Conservation (phyloP, 2,888 invertebrate species). For the Plagodis dolabraria region DNA sequence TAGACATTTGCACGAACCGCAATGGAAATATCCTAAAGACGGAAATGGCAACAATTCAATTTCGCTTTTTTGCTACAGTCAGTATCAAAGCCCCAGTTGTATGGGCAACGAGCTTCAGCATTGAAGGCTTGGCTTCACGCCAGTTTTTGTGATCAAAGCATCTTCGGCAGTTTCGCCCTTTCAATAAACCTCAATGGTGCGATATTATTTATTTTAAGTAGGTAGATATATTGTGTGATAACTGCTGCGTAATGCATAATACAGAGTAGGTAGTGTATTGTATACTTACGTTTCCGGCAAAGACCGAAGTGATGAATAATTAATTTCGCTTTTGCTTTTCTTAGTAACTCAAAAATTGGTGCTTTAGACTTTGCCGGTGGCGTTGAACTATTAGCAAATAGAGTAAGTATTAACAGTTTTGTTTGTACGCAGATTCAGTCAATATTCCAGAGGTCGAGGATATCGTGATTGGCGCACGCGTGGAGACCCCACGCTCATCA, state of each 20-base stretch:
- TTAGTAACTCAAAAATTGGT: not conserved
- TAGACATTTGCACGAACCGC: conserved; percentile 73
- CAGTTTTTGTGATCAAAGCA: conserved; percentile 65
- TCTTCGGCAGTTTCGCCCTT: conserved; percentile 69
- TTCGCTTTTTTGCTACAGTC: conserved; percentile 81
- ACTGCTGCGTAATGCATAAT: conserved; percentile 34
- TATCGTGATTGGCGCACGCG: conserved; percentile 89
- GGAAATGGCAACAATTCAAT: conserved; percentile 82
- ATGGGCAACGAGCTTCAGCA: conserved; percentile 72
- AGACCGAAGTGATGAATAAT: conserved; percentile 6
- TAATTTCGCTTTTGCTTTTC: not conserved
- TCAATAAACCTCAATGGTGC: conserved; percentile 63
- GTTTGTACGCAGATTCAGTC: conserved; percentile 82
- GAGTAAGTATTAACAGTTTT: conserved; percentile 24
- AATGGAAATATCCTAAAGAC: conserved; percentile 72
- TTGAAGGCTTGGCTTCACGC: conserved; percentile 74
- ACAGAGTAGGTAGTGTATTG: conserved; percentile 32
- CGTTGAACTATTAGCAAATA: conserved; percentile 1
- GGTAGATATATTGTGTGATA: conserved; percentile 49
- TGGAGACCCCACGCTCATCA: conserved; percentile 89
- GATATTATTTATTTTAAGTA: conserved; percentile 63
- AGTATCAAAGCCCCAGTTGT: conserved; percentile 66
- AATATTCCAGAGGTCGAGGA: conserved; percentile 86
- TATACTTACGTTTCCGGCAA: conserved; percentile 13
- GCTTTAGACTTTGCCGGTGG: conserved; percentile 15